Conservation (phyloP, 2,888 invertebrate species). For the Drosophila borealis region DNA sequence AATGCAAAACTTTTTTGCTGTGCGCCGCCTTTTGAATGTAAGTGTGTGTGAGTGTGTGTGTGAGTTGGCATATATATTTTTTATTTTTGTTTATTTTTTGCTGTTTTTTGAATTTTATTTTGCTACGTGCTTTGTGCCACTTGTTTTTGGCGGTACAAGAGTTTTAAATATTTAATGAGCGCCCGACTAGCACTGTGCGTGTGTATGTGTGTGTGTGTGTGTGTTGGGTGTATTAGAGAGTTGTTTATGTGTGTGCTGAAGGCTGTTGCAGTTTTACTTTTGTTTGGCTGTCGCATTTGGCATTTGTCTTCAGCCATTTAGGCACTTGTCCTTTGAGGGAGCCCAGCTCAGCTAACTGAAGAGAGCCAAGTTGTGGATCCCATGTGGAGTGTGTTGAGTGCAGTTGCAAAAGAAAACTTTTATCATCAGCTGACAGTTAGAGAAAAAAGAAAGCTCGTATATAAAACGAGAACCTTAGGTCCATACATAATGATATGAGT, state of each 20-base stretch:
- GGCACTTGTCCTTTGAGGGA: constrained; percentile 39
- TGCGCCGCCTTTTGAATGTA: constrained; percentile 28
- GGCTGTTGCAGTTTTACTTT: constrained; percentile 52
- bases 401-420: constrained; percentile 23
- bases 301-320: constrained; percentile 37
- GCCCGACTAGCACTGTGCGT: not conserved
- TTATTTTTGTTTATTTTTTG: constrained; percentile 7
- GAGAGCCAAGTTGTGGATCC: constrained; percentile 15
- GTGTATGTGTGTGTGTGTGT: constrained; percentile 5
- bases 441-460: not conserved
- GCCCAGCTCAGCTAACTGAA: constrained; percentile 2
- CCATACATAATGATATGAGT: not conserved
- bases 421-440: constrained; percentile 8
- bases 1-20: constrained; percentile 49
- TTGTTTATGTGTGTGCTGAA: constrained; percentile 36
- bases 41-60: constrained; percentile 5
- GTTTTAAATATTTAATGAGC: constrained; percentile 71
- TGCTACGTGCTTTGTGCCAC: constrained; percentile 33
- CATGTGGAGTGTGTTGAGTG: constrained; percentile 5
- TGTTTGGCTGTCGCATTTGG: constrained; percentile 45
- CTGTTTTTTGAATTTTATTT: constrained; percentile 5
- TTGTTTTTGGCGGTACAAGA: constrained; percentile 48
- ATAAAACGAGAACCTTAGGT: not conserved
- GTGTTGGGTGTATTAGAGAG: not conserved
- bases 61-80: constrained; percentile 32